Evolutionary conservation across 2,888 invertebrate genomes (phyloP), one percentile per base, ranked within the genome.

Genomic region (Andrena trimmerana): DNA sequence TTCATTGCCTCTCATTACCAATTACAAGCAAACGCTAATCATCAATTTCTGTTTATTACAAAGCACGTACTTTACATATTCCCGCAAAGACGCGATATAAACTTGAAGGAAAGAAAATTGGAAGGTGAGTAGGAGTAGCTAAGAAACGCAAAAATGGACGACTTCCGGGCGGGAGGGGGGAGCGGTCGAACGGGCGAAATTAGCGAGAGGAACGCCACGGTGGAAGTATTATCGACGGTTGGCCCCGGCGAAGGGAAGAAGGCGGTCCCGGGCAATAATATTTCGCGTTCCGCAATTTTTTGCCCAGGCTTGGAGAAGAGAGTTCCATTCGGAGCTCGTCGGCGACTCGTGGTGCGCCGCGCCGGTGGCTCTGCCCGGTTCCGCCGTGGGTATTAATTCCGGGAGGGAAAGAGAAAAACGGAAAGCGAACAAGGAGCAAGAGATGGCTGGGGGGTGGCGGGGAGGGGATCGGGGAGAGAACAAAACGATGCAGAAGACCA

Each of bases 401-500:
- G 86, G 86, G 89, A 89, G 86, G 70, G 88, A 89, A 77, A 82
- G 81, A 85, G 81, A 88, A 75, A 73, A 70, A 75, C 71, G 72
- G 68, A 36, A 73, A 67, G 77, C 54, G 71, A 54, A 72, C 65
- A 79, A 80, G 78, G 69, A 79, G 71, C 80, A 80, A 67, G 27
- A 42, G 48, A 60, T 73, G 77, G 70, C 54, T 66, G 60, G 74
- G 77, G 67, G 36, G 65, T 48, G 66, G 52, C 60, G 81, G 48
- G 31, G 48, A 36, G 65, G n/a, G 65, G 57, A 72, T 63, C 52
- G 50, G 79, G 63, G 63, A 85, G 85, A 85, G 86, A 89, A 90
- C 90, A 90, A 92, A 92, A 91, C 90, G 90, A 93, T 87, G 88
- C 88, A 88, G 89, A 91, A 90, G 89, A 91, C 91, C 91, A 92